Evolutionary conservation across 1,140 invertebrate species (phyloP).

Genomic region (Calycopis cecrops): DNA sequence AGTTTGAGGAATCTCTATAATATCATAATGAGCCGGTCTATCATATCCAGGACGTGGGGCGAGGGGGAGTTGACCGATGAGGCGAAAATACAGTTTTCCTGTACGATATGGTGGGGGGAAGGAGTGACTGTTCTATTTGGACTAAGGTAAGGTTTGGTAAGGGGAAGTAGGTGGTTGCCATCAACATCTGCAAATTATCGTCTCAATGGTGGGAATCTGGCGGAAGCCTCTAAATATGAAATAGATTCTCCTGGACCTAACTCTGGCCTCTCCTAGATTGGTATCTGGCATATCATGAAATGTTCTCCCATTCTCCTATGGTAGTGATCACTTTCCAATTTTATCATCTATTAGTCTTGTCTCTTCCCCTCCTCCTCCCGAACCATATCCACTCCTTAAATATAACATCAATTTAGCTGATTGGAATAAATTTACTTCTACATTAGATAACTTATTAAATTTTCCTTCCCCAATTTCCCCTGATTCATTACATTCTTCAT

Average conservation of each 20-base stretch:
- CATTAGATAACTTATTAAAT: neutral
- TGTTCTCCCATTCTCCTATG: neutral
- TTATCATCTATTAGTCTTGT: neutral
- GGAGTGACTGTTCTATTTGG: neutral
- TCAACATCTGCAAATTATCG: no score
- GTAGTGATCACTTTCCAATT: constrained; percentile 16
- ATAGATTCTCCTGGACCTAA: constrained; percentile 4
- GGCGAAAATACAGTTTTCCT: neutral
- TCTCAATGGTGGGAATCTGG: no score
- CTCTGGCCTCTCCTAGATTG: constrained; percentile 7
- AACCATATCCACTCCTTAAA: constrained; percentile 7
- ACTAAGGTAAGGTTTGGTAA: no score
- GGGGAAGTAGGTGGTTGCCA: no score
- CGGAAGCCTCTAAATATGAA: no score
- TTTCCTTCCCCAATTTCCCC: neutral
- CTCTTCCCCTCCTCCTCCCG: neutral
- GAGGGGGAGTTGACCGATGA: neutral
- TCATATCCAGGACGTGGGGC: no score
- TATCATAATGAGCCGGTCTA: neutral
- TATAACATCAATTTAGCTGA: neutral
- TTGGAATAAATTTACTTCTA: neutral
- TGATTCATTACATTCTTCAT: neutral
- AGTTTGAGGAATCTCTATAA: neutral
- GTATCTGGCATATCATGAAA: neutral
- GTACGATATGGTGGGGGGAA: constrained; percentile 15